A percentile compares a stretch with the other conserved stretches of the same genome.
phyloP scores from a whole-genome alignment of 2,888 invertebrate genomes.

The Tipula vernalis region DNA sequence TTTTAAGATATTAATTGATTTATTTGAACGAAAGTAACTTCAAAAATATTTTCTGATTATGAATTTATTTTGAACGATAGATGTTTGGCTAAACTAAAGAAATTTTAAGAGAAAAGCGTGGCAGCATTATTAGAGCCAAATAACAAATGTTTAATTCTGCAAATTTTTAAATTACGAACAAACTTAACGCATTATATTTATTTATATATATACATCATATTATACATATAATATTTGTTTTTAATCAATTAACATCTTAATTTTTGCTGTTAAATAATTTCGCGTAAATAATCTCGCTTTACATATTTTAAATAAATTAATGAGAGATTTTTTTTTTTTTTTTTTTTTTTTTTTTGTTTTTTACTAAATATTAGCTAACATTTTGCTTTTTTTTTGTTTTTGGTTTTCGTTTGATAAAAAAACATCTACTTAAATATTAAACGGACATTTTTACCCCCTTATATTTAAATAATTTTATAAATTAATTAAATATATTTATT shows the following conservation, averaged over 20 bases:
- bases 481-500: not conserved
- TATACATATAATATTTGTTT: not conserved
- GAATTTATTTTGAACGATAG: not conserved
- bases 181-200: not conserved
- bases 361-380: constrained; percentile 4
- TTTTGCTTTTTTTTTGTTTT: constrained; percentile 1
- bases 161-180: not conserved
- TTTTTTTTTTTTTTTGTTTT: not conserved
- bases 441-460: not conserved
- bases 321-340: not conserved
- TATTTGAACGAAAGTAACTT: not conserved
- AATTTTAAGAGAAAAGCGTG: not conserved
- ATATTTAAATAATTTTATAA: not conserved
- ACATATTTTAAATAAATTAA: not conserved
- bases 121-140: not conserved
- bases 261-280: not conserved
- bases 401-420: constrained; percentile 4
- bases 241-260: not conserved
- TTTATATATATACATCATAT: too few species aligned
- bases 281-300: not conserved
- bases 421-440: not conserved
- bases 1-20: not conserved
- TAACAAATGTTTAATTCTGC: not conserved
- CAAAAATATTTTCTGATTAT: not conserved
- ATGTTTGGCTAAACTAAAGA: not conserved